These are phyloP conservation scores for Drosophila jambulina DNA, from an alignment of 1,140 invertebrate species.

Conservation along the genomic window DNA sequence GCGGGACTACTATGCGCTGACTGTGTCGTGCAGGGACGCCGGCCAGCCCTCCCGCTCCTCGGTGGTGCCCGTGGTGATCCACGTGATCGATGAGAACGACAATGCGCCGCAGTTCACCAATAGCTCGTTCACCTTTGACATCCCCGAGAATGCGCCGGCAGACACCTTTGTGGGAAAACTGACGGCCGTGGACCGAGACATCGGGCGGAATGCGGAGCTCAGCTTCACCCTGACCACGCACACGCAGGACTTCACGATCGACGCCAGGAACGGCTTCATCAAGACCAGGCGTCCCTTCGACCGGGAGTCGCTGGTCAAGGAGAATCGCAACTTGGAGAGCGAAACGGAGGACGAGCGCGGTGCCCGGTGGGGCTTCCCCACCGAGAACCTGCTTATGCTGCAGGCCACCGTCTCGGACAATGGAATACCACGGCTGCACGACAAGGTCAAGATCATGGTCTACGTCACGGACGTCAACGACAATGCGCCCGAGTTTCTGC, in stretches of 20 bases:
- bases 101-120: slow-evolving; percentile 96
- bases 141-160: slow-evolving; percentile 94
- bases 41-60: slow-evolving; percentile 91
- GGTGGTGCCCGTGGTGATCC: slow-evolving; percentile 93
- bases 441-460: slow-evolving; percentile 95
- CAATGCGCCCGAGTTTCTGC: slow-evolving; percentile 94
- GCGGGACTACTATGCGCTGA: slow-evolving; percentile 95
- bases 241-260: slow-evolving; percentile 94
- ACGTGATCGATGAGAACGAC: slow-evolving; percentile 98
- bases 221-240: slow-evolving; percentile 92
- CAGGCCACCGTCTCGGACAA: slow-evolving; percentile 96
- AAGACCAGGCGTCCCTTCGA: slow-evolving; percentile 94
- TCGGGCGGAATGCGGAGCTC: slow-evolving; percentile 95
- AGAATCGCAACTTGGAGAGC: slow-evolving; percentile 19
- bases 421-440: slow-evolving; percentile 91
- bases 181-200: slow-evolving; percentile 94
- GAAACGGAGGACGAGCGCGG: slow-evolving; percentile 70
- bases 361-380: slow-evolving; percentile 18
- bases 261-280: slow-evolving; percentile 96
- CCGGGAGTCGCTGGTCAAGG: slow-evolving; percentile 91
- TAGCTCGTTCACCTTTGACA: slow-evolving; percentile 92
- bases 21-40: slow-evolving; percentile 92
- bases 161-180: slow-evolving; percentile 96
- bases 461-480: slow-evolving; percentile 96
- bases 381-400: slow-evolving; percentile 90